Base-by-base conservation (phyloP, 1,140 invertebrate species). In the Dendroctonus valens region DNA sequence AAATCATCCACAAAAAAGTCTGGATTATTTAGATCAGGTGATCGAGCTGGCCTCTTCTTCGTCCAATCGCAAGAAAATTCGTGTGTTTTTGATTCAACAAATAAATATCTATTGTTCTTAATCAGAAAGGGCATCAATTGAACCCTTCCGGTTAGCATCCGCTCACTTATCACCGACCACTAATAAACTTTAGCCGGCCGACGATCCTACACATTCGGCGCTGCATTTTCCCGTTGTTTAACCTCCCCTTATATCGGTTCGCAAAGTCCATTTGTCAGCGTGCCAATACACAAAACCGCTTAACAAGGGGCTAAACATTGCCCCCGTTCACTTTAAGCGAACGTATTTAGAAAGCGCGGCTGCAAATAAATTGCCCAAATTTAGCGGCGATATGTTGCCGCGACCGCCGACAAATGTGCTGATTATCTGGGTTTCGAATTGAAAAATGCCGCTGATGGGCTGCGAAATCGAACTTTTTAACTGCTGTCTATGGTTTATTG, bases 201-300 rank as follows among this genome's bases (percentile, higher is more conserved):
- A 46, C 44, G 44, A 12, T 12, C 9, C 26, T 46, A 11, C 50
- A 51, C 50, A 26, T 26, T 26, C 26, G 26, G 26, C 26, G 26
- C 26, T 26, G 51, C 37, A 42, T 62, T 53, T 62, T 62, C n/a
- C 52, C 42, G 42, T 57, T 65, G 51, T 65, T 50, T 55, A 65
- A 15, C 62, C 42, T 11, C 26, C 26, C 64, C 57, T 53, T 65
- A 49, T 59, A 55, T 59, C 65, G 50, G 41, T 52, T 52, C 48
- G 26, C 49, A 60, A 60, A 65, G 65, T 67, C 65, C 65, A 67
- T 67, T 67, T 67, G 65, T 67, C 65, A 67, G 57, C 65, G 42
- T 67, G 65, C 65, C 65, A 67, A 67, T 67, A 67, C 65, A 67
- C 55, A 60, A 66, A 59, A 67, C 65, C 65, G 65, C 65, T 67